phyloP scores from a whole-genome alignment of 2,797 vertebrate species.

The Manis crassicaudata region DNA sequence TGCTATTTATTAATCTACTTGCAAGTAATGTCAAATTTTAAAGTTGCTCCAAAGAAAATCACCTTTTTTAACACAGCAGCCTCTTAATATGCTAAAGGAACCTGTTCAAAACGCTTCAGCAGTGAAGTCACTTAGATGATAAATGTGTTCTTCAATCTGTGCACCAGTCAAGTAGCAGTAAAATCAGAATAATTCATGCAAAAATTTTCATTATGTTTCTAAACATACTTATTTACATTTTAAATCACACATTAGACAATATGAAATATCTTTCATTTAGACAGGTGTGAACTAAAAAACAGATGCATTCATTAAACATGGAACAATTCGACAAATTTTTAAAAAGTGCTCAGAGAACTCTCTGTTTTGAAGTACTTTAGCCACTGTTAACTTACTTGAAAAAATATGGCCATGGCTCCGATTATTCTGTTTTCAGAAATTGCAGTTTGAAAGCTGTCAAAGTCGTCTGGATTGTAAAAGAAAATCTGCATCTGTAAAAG shows the following conservation, averaged over 20 bases:
- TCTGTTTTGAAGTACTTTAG: slow-evolving; percentile 78
- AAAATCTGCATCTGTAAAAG: slow-evolving; percentile 97
- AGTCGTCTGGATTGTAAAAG: slow-evolving; percentile 98
- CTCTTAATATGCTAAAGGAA: slow-evolving; percentile 85
- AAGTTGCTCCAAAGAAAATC: slow-evolving; percentile 81
- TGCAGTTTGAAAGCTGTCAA: slow-evolving; percentile 94
- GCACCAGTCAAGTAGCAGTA: slow-evolving; percentile 86
- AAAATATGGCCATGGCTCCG: slow-evolving; percentile 95
- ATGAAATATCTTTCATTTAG: slow-evolving; percentile 88
- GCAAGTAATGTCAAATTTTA: slow-evolving; percentile 81
- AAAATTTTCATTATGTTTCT: slow-evolving; percentile 87
- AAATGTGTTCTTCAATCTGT: slow-evolving; percentile 86
- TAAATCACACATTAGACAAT: slow-evolving; percentile 87
- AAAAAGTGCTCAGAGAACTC: slow-evolving; percentile 71
- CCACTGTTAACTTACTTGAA: slow-evolving; percentile 91
- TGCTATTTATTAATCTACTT: slow-evolving; percentile 83
- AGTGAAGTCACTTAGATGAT: slow-evolving; percentile 85
- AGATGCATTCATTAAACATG: slow-evolving; percentile 87
- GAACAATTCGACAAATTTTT: slow-evolving; percentile 85
- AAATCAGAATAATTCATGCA: slow-evolving; percentile 88
- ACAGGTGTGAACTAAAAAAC: slow-evolving; percentile 88
- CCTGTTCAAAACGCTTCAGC: slow-evolving; percentile 77
- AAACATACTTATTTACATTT: slow-evolving; percentile 90
- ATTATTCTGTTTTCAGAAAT: slow-evolving; percentile 94
- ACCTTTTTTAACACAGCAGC: slow-evolving; percentile 35